Evolutionary conservation across 2,113 vertebrate genomes (phyloP).

Genomic region (Hoplias malabaricus): DNA sequence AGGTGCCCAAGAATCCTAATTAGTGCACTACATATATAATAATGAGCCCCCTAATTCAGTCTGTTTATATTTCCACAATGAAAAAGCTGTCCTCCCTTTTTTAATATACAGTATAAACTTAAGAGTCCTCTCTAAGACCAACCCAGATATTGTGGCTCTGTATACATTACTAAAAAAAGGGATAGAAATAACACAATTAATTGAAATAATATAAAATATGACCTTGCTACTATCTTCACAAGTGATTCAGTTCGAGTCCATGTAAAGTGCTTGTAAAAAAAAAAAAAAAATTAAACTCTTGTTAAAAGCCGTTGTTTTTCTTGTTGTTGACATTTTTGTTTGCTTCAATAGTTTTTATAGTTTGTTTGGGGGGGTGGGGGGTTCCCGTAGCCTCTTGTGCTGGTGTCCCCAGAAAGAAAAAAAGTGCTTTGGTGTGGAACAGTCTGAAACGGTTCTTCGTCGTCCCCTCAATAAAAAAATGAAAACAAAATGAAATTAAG

Average conservation of each 20-base stretch:
- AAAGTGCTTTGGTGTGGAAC: conserved; percentile 84
- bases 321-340: neutral
- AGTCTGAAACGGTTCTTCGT: conserved; percentile 61
- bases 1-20: neutral
- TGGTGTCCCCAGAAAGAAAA: conserved; percentile 71
- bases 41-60: neutral
- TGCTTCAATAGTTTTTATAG: conserved; percentile 53
- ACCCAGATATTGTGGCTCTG: conserved; percentile 52
- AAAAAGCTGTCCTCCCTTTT: conserved; percentile 64
- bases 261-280: conserved; percentile 76
- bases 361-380: conserved; percentile 10
- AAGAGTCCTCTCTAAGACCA: conserved; percentile 45
- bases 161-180: conserved; percentile 47
- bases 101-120: conserved; percentile 53
- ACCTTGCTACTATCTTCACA: conserved; percentile 68
- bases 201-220: conserved; percentile 66
- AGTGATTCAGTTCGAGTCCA: conserved; percentile 68
- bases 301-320: conserved; percentile 40
- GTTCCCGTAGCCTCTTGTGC: conserved; percentile 51
- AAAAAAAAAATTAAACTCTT: conserved; percentile 40
- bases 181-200: conserved; percentile 57
- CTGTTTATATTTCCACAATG: conserved; percentile 14
- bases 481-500: conserved; percentile 28
- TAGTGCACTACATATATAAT: neutral
- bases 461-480: conserved; percentile 45